Conservation (phyloP, 2,797 vertebrate species). For the Phoeniculus purpureus region DNA sequence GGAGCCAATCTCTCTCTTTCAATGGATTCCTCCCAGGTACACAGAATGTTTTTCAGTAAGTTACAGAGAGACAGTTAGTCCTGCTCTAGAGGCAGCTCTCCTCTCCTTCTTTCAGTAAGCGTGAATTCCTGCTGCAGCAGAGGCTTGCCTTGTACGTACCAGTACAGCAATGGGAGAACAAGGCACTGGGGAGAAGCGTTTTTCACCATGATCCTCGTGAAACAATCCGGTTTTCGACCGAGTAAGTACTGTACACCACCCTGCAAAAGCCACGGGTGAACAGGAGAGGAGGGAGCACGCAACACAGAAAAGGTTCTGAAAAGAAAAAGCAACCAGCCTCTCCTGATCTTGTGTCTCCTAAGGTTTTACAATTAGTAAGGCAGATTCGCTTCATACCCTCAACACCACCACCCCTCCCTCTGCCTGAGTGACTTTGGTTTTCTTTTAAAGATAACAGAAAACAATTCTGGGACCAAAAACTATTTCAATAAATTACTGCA, state of each 20-base stretch:
- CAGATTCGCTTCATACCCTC: not conserved
- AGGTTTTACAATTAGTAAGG: not conserved
- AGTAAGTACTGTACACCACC: not conserved
- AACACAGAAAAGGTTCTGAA: not conserved
- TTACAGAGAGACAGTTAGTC: not conserved
- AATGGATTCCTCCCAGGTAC: not conserved
- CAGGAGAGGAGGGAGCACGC: accelerated
- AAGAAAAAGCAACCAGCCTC: not conserved
- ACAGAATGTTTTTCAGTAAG: not conserved
- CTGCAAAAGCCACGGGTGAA: not conserved
- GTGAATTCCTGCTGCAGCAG: not conserved
- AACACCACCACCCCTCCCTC: not conserved
- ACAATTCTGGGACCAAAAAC: not conserved
- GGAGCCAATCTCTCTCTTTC: not conserved
- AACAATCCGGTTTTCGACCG: not conserved
- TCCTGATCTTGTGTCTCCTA: not conserved
- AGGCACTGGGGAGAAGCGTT: accelerated
- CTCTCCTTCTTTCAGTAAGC: not conserved
- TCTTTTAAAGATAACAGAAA: not conserved
- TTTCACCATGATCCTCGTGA: not conserved
- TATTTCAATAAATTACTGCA: not conserved
- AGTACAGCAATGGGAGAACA: not conserved
- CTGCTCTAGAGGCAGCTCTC: not conserved
- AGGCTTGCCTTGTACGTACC: accelerated
- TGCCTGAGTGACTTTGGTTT: not conserved